Base-by-base conservation (phyloP, 2,797 vertebrate genomes). In the Sternarchorhynchus goeldii region DNA sequence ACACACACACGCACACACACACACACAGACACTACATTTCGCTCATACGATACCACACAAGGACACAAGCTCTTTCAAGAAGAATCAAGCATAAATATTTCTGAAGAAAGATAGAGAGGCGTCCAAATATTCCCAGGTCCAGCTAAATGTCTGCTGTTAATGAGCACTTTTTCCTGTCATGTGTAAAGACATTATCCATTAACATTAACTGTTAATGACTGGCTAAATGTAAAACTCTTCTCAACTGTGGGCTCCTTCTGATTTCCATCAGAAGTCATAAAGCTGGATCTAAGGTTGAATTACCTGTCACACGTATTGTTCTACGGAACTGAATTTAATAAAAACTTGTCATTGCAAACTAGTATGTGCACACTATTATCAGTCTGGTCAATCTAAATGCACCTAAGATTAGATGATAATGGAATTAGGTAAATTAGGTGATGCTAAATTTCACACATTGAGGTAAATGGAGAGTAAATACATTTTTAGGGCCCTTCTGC, bases 401-500 rank as follows among this genome's bases (percentile, higher is more conserved):
- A 71, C 66, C 56, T 75, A 53, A 45, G 62, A 76, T 29, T 55
- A 29, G 31, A 36, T 77, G 39, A 73, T 70, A 73, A 68, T 73
- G 66, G 10, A 16, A 56, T 20, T 57, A 50, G 76, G 75, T 59
- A 58, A 82, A 64, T 72, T 81, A 81, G 77, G 75, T 79, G 79
- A 79, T 75, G 80, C 80, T 77, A 58, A 77, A 81, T 78, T 83
- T 75, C 80, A 65, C 71, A 80, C 77, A 76, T 76, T 77, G 77
- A 76, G 66, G 58, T 71, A 85, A 82, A 83, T n/a, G 36, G 63
- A 75, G 81, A 78, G 74, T 83, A 77, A 82, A 84, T 73, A 74
- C 25, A 75, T 83, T 82, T 83, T 83, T 41, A 73, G 75, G 68
- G 55, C 58, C 57, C 50, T 70, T 66, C 29, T 78, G 69, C 79